Evolutionary conservation across 2,113 vertebrate genomes (phyloP), one percentile per base, ranked within the genome.

Genomic region (Tragelaphus scriptus): DNA sequence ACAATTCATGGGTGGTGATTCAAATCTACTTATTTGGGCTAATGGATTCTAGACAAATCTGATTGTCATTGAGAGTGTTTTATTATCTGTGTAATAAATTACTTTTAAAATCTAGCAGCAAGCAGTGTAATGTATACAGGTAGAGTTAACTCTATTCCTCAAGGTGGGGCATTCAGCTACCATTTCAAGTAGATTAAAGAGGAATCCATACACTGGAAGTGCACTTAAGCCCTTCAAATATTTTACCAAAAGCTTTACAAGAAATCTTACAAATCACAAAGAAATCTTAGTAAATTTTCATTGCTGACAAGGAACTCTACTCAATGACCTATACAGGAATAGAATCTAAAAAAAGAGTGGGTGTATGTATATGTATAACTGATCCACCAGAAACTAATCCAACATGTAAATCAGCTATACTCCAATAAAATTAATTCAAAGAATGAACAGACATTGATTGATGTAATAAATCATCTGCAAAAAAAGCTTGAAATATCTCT

Each of bases 381-480:
- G 79, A 53, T 81, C 32, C 79, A 51, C 47, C 30, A 21, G 16
- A 51, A 81, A 21, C 47, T 32, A 19, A 30, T 26, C 17, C 15
- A 30, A 19, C 79, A 7, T 21, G 79, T 81, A 81, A 81, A 32
- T 81, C 49, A 32, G 30, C 79, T 81, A 51, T 53, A 53, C 3
- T 6, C 49, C 79, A 81, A 6, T 81, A 81, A 32, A 81, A 53
- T 81, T 81, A 53, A 21, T 53, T 81, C 10, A 32, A 80, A 80
- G 77, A 96, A 95, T 77, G 58, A 96, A 61, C 9, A 90, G 32
- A 85, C 93, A 88, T 96, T 71, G 77, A 94, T 86, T 92, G 87
- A 87, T 77, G 21, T 95, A 49, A 23, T 94, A 86, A 90, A 61
- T 88, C 32, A 53, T 65, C 90, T 88, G 32, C 44, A 77, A 68